Evolutionary conservation across 64 coral and sea anemone species (phyloP).

Genomic region (Stylophora pistillata): DNA sequence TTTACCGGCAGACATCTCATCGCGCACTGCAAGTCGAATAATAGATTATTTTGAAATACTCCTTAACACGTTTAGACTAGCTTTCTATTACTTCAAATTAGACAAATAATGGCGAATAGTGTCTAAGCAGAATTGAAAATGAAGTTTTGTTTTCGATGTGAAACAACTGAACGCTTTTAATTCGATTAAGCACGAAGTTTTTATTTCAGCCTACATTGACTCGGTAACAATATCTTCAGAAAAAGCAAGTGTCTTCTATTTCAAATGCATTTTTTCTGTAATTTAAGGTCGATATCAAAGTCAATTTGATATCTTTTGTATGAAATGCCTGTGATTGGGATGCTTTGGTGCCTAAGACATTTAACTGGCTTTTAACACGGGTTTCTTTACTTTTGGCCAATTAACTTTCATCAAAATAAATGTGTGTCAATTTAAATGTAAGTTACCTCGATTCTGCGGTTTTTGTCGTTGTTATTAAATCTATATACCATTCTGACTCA

Average conservation of each 20-base stretch:
- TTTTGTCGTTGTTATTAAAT: background rate
- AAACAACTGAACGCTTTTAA: background rate
- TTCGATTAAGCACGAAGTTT: too few relatives aligned
- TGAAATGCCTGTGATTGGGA: background rate
- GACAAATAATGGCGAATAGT: too few relatives aligned
- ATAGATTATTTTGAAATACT: too few relatives aligned
- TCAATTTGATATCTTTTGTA: background rate
- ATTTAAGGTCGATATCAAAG: background rate
- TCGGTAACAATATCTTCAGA: background rate
- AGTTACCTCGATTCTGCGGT: conserved; percentile 6
- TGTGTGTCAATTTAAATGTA: conserved; percentile 6
- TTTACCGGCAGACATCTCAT: too few relatives aligned
- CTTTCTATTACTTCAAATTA: too few relatives aligned
- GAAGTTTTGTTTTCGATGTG: background rate
- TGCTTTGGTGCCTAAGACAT: background rate
- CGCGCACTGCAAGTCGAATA: too few relatives aligned
- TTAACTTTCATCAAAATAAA: background rate
- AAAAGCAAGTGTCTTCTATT: background rate
- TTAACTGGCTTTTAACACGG: background rate
- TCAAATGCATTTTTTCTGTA: background rate
- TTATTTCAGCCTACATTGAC: too few relatives aligned
- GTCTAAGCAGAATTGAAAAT: too few relatives aligned
- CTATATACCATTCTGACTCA: background rate
- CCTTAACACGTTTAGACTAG: too few relatives aligned
- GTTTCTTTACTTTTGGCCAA: conserved; percentile 2